A percentile compares a stretch with the other conserved stretches of the same genome.
phyloP scores from a whole-genome alignment of 2,797 vertebrate species.

The Acanthurus tractus region DNA sequence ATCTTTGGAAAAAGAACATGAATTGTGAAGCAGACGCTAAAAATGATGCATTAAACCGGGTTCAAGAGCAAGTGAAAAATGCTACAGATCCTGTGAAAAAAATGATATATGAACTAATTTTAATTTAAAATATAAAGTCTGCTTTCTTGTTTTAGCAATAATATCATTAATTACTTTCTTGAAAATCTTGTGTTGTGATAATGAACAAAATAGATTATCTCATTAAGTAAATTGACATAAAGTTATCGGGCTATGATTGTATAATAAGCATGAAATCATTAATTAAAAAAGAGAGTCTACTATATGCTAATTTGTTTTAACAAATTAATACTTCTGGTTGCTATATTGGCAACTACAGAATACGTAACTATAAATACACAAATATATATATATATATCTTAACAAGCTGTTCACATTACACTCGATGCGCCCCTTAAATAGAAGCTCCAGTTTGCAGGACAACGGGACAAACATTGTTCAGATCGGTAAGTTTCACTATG shows the following conservation, averaged over 20 bases:
- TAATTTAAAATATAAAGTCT: background rate
- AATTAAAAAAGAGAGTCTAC: no score
- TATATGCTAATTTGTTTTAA: no score
- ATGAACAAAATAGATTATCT: background rate
- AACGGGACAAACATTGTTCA: slow-evolving; percentile 45
- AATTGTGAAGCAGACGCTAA: slow-evolving; percentile 15
- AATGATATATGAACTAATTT: background rate
- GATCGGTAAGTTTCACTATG: slow-evolving; percentile 41
- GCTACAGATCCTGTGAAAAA: background rate
- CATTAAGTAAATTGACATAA: background rate
- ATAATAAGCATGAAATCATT: no score
- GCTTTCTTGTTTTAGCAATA: background rate
- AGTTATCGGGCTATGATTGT: background rate
- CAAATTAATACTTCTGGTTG: no score
- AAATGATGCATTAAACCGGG: background rate
- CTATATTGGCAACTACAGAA: no score
- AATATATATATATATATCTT: background rate
- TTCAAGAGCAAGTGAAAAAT: background rate
- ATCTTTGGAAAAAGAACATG: slow-evolving; percentile 2
- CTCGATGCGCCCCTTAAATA: slow-evolving; percentile 3
- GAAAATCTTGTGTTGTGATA: background rate
- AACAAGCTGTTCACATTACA: slow-evolving; percentile 17
- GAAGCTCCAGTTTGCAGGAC: slow-evolving; percentile 20
- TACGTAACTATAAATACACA: no score
- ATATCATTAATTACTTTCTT: background rate